Evolutionary conservation across 2,797 vertebrate genomes (phyloP), one percentile per base, ranked within the genome.

Genomic region (Zonotrichia albicollis): DNA sequence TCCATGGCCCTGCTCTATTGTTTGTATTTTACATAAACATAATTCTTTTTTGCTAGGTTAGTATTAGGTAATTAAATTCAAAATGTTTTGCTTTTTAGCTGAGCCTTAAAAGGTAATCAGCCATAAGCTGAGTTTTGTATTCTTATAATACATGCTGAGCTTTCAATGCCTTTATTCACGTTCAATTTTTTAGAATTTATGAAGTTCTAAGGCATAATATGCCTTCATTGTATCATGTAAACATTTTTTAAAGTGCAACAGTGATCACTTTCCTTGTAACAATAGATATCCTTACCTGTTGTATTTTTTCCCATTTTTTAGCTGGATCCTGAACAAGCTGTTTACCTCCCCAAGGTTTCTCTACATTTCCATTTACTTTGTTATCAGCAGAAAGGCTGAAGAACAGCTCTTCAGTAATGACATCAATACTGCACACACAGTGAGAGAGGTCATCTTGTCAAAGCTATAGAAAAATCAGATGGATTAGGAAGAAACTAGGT

Each of bases 381-480:
- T 97, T 97, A 98, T 97, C 95, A 93, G 86, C 91, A 91, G 95
- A 97, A 96, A 95, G 66, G 70, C 96, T 96, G 94, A 94, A 93
- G 92, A 96, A 78, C 81, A 95, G 85, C 96, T 96, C 94, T 95
- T 97, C 90, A 46, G 87, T 97, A 96, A 97, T 97, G 93, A 90
- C 97, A 97, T 97, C 96, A 94, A 95, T 96, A 96, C 46, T 72
- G 95, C 94, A 91, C 80, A 94, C 95, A 96, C 83, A 94, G 93
- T 38, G 89, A 97, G 96, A 97, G 95, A 97, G 97, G 95, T 97
- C 97, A 96, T 94, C 95, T 96, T 96, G 95, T 97, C 96, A 97
- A 94, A 96, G 95, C 82, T 84, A 83, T 88, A 93, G 93, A 97
- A 97, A 96, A 82, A 96, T 90, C 96, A 97, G 95, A 96, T 96